A percentile compares a stretch with the other conserved stretches of the same genome.
Evolutionary conservation across 2,797 vertebrate species (phyloP).

Genomic region (Zenarchopterus dispar): DNA sequence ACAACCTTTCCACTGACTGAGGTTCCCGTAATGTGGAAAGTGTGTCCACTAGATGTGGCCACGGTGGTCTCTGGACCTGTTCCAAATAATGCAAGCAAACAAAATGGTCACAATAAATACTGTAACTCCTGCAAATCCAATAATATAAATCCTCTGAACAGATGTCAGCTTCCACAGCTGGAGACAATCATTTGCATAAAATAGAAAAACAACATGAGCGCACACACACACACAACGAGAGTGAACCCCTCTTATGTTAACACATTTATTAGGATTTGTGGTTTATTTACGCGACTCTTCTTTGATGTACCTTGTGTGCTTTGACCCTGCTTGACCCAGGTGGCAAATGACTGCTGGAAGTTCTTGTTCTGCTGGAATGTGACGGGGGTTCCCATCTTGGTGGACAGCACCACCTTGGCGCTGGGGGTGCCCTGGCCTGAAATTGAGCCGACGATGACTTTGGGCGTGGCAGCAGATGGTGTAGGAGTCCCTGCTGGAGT

Average conservation of each 20-base stretch:
- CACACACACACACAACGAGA: too few species aligned
- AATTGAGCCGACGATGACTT: slow-evolving; percentile 89
- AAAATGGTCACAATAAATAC: slow-evolving; percentile 7
- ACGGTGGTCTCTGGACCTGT: slow-evolving; percentile 87
- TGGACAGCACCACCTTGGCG: slow-evolving; percentile 93
- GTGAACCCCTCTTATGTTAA: neutral
- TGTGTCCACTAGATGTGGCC: slow-evolving; percentile 92
- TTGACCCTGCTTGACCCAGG: slow-evolving; percentile 98
- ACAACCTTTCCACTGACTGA: slow-evolving; percentile 94
- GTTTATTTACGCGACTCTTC: neutral
- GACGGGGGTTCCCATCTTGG: slow-evolving; percentile 94
- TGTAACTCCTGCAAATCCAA: neutral
- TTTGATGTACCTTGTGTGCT: slow-evolving; percentile 84
- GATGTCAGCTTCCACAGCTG: neutral
- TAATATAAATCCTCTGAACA: too few species aligned
- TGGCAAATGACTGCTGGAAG: slow-evolving; percentile 97
- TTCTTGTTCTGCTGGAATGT: slow-evolving; percentile 99
- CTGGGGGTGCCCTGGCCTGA: slow-evolving; percentile 86
- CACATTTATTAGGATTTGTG: neutral
- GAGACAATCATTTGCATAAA: neutral
- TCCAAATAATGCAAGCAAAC: slow-evolving; percentile 65
- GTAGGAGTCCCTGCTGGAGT: slow-evolving; percentile 81
- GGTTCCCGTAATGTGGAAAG: slow-evolving; percentile 95
- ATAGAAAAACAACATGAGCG: neutral
- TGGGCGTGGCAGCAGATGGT: slow-evolving; percentile 84